Base-by-base conservation (phyloP, 2,888 invertebrate species). In the Schizotus pectinicornis region DNA sequence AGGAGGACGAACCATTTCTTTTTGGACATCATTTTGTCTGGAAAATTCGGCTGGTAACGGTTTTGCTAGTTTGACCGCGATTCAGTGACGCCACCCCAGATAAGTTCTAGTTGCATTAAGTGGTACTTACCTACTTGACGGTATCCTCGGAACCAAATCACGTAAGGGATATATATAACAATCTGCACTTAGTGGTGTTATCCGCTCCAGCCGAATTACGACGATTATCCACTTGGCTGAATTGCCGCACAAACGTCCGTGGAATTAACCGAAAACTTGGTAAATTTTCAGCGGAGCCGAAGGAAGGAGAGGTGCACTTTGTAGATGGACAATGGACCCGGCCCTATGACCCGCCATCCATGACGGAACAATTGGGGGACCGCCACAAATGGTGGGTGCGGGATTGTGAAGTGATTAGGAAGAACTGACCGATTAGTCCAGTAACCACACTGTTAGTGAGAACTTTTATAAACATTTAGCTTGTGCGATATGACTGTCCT, bases 1-100 rank as follows among this genome's bases (percentile, higher is more conserved):
- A 75, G 61, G 14, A 74, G 58, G 12, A 72, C 63, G 22, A 71
- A 64, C 72, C 74, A 74, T 61, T 73, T 68, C 61, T 70, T 74
- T 62, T 72, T 74, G 38, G 73, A 73, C 75, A 75, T 75, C 65
- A 67, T 68, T 52, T 58, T 61, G 7, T 6, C 46, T 57, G 2
- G 30, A 36, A n/a, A 46, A 14, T 6, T 9, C 6, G 8, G 7
- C 5, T 51, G 14, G 11, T 41, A 13, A 36, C 7, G 8, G 30
- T 33, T 37, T 36, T 47, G 31, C 30, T 14, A 8, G 35, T 36
- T 31, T 30, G 13, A n/a, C 13, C 12, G 11, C 12, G 13, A 3
- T 3, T 35, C 3, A 35, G 2, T 9, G 35, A 9, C 35, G 35
- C 11, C n/a, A 9, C 11, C 35, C n/a, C n/a, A 35, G n/a, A 35